Percentiles rank a stretch among this genome's conserved stretches.
phyloP scores from a whole-genome alignment of 2,113 vertebrate genomes.

The Leucoraja erinaceus region DNA sequence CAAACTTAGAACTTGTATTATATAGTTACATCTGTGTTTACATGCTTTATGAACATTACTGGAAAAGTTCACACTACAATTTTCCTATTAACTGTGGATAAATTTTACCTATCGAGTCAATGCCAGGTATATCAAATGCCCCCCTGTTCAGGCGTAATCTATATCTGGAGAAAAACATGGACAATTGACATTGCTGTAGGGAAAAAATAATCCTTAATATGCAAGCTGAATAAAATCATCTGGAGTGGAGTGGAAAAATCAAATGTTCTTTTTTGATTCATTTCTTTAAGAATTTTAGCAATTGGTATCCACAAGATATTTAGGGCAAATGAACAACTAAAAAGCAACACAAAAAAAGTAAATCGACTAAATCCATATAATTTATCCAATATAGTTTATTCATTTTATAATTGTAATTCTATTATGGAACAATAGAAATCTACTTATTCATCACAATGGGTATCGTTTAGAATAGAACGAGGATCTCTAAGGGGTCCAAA shows the following conservation, averaged over 20 bases:
- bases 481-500: neutral
- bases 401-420: neutral
- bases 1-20: neutral
- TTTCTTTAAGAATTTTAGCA: neutral
- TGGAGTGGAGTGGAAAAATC: conserved; percentile 20
- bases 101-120: neutral
- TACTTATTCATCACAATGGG: neutral
- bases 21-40: neutral
- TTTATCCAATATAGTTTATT: neutral
- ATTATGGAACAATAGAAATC: neutral
- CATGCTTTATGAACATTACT: conserved; percentile 6
- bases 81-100: conserved; percentile 12
- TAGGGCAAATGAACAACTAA: neutral
- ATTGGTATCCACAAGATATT: neutral
- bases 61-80: conserved; percentile 7
- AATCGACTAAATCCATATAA: neutral
- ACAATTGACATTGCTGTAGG: neutral
- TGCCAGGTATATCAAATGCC: neutral
- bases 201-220: neutral
- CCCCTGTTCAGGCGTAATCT: neutral
- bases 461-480: too few relatives aligned
- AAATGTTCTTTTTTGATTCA: conserved; percentile 20
- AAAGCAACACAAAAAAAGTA: neutral
- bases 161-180: neutral
- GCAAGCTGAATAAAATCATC: conserved; percentile 6